These are phyloP conservation scores for Anomalospiza imberbis DNA, from an alignment of 2,797 vertebrate genomes.

Conservation along the genomic window DNA sequence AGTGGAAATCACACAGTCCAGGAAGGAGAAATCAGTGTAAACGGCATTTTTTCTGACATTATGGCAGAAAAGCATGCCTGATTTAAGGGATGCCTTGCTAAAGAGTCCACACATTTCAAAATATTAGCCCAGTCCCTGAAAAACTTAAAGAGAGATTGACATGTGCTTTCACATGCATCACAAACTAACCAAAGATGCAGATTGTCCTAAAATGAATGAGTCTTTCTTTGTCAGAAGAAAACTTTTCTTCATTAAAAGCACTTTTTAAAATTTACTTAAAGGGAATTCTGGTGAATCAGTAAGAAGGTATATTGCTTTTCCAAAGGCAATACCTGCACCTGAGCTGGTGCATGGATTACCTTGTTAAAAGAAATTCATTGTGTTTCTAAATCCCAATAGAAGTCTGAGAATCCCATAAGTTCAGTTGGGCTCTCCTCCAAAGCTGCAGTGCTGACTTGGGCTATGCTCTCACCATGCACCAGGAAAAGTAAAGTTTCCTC, in stretches of 20 bases:
- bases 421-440: background rate
- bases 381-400: background rate
- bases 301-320: background rate
- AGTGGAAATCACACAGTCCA: background rate
- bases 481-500: background rate
- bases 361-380: background rate
- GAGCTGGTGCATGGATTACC: background rate
- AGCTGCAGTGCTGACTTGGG: background rate
- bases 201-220: background rate
- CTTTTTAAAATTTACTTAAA: background rate
- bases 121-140: background rate
- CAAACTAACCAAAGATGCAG: background rate
- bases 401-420: background rate
- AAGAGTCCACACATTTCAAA: background rate
- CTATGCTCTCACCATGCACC: background rate
- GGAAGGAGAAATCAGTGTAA: background rate
- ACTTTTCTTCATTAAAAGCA: background rate
- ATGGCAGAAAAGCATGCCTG: background rate
- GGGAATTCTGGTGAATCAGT: background rate
- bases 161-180: background rate
- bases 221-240: background rate
- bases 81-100: background rate
- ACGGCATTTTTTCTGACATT: background rate
- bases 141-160: background rate
- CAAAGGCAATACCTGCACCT: background rate